Evolutionary conservation across 2,888 invertebrate species (phyloP).

Genomic region (Torymus aiolomorphi): DNA sequence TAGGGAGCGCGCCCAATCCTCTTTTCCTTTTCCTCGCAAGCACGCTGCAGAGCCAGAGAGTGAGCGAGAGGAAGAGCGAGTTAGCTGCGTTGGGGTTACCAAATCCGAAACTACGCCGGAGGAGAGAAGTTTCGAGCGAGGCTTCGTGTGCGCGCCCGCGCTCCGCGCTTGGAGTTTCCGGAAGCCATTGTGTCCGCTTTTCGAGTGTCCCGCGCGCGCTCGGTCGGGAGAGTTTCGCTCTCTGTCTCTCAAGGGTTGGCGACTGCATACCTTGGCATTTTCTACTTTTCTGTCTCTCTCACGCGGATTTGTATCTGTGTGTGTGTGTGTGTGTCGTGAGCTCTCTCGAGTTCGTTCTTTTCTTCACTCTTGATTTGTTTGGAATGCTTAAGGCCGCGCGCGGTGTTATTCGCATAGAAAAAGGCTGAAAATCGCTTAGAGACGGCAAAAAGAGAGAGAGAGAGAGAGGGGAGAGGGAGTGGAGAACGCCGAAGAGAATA

Average conservation of each 20-base stretch:
- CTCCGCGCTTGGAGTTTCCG: slow-evolving; percentile 54
- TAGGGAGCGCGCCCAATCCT: slow-evolving; percentile 52
- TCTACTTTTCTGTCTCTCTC: slow-evolving; percentile 11
- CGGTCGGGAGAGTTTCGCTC: background rate
- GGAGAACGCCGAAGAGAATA: too few species aligned
- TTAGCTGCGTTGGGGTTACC: slow-evolving; percentile 6
- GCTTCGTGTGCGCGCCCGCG: slow-evolving; percentile 21
- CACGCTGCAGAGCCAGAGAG: too few species aligned
- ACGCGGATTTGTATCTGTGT: too few species aligned
- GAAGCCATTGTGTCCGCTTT: slow-evolving; percentile 55
- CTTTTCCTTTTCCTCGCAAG: slow-evolving; percentile 57
- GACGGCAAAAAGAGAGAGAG: too few species aligned
- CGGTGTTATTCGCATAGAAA: too few species aligned
- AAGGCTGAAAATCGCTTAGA: too few species aligned
- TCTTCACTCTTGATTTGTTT: too few species aligned
- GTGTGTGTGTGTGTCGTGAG: too few species aligned
- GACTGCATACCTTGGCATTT: slow-evolving; percentile 13
- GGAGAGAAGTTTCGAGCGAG: slow-evolving; percentile 28
- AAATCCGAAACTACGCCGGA: slow-evolving; percentile 33
- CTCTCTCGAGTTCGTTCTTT: too few species aligned
- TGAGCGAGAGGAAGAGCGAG: background rate
- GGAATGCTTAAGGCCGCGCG: too few species aligned
- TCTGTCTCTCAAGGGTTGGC: background rate
- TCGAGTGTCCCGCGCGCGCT: background rate
- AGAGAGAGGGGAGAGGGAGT: too few species aligned